phyloP scores from a whole-genome alignment of 2,113 vertebrate species.

The Erythrolamprus reginae region DNA sequence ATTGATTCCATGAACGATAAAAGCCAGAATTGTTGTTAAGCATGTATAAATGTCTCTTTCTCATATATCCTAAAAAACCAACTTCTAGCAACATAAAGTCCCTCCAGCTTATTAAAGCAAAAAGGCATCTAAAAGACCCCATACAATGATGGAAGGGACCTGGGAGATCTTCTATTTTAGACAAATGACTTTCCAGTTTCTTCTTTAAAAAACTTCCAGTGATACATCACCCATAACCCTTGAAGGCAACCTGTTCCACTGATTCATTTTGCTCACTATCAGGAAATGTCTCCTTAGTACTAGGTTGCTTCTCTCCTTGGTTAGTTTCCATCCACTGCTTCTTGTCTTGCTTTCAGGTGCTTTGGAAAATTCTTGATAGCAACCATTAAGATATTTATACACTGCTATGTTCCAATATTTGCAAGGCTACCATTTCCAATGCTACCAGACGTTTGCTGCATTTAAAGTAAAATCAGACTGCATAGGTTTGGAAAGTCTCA shows the following conservation, averaged over 20 bases:
- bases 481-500: neutral
- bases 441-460: neutral
- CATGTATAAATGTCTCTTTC: neutral
- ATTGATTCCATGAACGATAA: neutral
- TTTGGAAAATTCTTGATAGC: neutral
- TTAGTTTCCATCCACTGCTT: neutral
- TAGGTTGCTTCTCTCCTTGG: neutral
- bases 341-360: neutral
- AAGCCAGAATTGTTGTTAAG: neutral
- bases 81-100: neutral
- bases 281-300: neutral
- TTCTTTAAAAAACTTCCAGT: neutral
- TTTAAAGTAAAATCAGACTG: neutral
- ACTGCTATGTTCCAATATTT: neutral
- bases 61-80: neutral
- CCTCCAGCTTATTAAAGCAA: neutral
- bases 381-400: neutral
- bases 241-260: neutral
- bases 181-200: neutral
- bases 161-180: neutral
- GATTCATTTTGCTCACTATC: neutral
- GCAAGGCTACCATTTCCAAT: neutral
- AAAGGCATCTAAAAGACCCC: neutral
- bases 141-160: neutral
- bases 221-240: neutral